These are phyloP conservation scores for Acanthornis magna DNA, from an alignment of 2,797 vertebrate species.

Conservation along the genomic window DNA sequence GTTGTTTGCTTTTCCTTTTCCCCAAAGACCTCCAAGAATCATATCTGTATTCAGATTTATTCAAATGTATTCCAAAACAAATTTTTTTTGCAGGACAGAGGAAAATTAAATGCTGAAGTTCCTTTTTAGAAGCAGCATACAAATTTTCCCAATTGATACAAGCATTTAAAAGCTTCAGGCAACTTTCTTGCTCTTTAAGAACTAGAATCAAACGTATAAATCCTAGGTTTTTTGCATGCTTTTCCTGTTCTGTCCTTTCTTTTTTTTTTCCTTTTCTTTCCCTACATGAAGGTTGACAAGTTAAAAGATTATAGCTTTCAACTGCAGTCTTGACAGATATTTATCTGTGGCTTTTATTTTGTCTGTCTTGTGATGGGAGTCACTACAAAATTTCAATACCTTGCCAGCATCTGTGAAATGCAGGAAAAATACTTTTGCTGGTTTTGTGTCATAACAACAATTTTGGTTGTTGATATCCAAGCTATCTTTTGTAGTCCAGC, in stretches of 20 bases:
- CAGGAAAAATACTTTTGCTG: background rate
- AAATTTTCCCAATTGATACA: background rate
- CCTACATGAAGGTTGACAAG: background rate
- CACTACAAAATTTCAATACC: background rate
- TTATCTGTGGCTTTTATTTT: constrained; percentile 35
- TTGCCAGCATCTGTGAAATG: background rate
- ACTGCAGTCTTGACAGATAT: background rate
- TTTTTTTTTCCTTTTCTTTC: background rate
- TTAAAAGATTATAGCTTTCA: constrained; percentile 15
- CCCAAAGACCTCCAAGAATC: background rate
- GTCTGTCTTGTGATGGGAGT: background rate
- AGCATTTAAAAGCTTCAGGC: background rate
- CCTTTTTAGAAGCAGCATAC: background rate
- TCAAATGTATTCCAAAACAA: background rate
- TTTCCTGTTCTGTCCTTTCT: background rate
- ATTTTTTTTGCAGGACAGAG: background rate
- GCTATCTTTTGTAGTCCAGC: background rate
- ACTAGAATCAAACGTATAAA: background rate
- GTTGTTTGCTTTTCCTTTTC: background rate
- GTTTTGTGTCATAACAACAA: background rate
- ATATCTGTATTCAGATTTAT: background rate
- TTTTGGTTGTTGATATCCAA: background rate
- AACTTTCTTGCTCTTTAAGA: background rate
- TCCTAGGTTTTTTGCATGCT: background rate
- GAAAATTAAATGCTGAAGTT: background rate